phyloP scores from a whole-genome alignment of 64 coral and sea anemone species.

The Pocillopora verrucosa region DNA sequence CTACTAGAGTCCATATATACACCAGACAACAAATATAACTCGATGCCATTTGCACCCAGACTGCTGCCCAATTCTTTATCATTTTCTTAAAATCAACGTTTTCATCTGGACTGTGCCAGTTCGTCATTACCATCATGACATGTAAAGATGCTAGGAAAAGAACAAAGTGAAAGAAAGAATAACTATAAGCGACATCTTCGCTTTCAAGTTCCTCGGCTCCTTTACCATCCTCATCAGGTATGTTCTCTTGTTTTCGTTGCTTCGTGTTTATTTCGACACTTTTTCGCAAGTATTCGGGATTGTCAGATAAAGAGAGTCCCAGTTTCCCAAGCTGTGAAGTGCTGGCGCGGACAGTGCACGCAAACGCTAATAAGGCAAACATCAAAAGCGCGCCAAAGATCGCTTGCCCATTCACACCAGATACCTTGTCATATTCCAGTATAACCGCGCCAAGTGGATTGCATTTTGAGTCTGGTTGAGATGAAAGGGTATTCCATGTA shows the following conservation, averaged over 20 bases:
- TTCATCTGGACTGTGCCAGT: conserved; percentile 96
- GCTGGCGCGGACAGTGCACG: conserved; percentile 91
- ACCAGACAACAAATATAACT: conserved; percentile 94
- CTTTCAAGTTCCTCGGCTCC: conserved; percentile 38
- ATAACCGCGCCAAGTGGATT: conserved; percentile 89
- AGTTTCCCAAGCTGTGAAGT: conserved; percentile 92
- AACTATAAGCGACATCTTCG: conserved; percentile 81
- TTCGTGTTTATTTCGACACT: conserved; percentile 43
- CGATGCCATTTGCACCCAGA: conserved; percentile 95
- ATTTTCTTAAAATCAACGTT: conserved; percentile 90
- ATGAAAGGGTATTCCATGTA: conserved; percentile 93
- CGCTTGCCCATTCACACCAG: conserved; percentile 96
- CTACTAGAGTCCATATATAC: conserved; percentile 94
- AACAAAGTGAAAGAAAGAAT: conserved; percentile 90
- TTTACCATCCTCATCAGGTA: conserved; percentile 13
- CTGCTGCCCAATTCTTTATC: conserved; percentile 95
- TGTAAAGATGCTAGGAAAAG: conserved; percentile 83
- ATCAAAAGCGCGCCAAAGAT: conserved; percentile 92
- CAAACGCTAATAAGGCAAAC: conserved; percentile 88
- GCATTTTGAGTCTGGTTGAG: conserved; percentile 83
- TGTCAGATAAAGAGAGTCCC: conserved; percentile 77
- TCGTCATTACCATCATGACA: conserved; percentile 92
- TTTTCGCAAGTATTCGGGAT: conserved; percentile 46
- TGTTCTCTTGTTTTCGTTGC: background rate
- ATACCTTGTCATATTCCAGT: conserved; percentile 93